phyloP scores from a whole-genome alignment of 2,888 invertebrate species.

The Tetheella fluctuosa region DNA sequence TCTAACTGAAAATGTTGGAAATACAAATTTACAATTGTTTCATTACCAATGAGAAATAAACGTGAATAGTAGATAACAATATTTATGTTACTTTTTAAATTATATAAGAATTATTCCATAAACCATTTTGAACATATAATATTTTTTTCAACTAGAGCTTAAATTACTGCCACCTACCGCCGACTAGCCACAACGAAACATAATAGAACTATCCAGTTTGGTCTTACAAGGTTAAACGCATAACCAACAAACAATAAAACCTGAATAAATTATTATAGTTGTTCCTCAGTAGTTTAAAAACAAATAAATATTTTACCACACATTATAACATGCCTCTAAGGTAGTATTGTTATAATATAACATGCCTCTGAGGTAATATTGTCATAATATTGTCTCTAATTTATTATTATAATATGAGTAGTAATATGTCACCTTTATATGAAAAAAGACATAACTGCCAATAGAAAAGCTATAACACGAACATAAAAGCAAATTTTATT shows the following conservation, averaged over 20 bases:
- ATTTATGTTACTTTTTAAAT: too few relatives aligned
- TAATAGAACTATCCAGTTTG: neutral
- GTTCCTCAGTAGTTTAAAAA: too few relatives aligned
- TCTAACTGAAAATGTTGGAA: neutral
- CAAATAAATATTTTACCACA: too few relatives aligned
- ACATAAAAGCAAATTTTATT: conserved; percentile 79
- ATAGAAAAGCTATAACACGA: conserved; percentile 76
- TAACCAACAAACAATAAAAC: conserved; percentile 14
- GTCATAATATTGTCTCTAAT: too few relatives aligned
- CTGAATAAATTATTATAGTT: neutral
- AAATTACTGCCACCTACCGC: conserved; percentile 7
- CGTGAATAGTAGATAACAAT: too few relatives aligned
- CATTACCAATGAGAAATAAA: neutral
- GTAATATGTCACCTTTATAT: conserved; percentile 24
- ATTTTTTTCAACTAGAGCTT: neutral
- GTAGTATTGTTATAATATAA: too few relatives aligned
- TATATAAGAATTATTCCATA: too few relatives aligned
- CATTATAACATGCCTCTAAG: too few relatives aligned
- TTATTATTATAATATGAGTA: too few relatives aligned
- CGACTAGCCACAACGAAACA: neutral
- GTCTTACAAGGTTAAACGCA: neutral
- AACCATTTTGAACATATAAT: too few relatives aligned
- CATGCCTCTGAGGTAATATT: too few relatives aligned
- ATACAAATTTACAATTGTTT: too few relatives aligned
- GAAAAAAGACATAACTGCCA: conserved; percentile 67